Percentiles rank a stretch among this genome's conserved stretches.
phyloP scores from a whole-genome alignment of 2,888 invertebrate species.

The Melipona bicolor region DNA sequence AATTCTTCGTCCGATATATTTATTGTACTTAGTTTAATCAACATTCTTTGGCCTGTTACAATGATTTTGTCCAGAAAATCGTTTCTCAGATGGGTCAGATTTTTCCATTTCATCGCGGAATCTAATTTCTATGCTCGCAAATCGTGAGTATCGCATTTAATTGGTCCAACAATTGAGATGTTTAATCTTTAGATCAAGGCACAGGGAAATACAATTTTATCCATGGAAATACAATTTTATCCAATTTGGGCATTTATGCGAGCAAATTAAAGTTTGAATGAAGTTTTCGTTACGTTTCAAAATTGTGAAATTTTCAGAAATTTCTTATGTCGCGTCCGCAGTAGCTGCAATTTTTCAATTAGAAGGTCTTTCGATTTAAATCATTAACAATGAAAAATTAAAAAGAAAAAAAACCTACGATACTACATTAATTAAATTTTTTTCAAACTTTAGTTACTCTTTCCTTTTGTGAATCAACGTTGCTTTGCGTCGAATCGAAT shows the following conservation, averaged over 20 bases:
- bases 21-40: background rate
- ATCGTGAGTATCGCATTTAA: slow-evolving; percentile 38
- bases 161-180: slow-evolving; percentile 28
- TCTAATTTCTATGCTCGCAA: slow-evolving; percentile 13
- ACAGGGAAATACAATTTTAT: slow-evolving; percentile 24
- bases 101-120: background rate
- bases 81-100: background rate
- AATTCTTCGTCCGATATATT: background rate
- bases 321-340: no score
- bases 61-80: background rate
- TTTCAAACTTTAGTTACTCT: no score
- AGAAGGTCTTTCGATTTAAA: no score
- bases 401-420: no score
- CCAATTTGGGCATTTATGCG: background rate
- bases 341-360: no score
- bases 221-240: slow-evolving; percentile 35
- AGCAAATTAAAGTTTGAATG: slow-evolving; percentile 4
- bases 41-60: background rate
- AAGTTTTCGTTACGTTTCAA: no score
- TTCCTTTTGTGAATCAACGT: no score
- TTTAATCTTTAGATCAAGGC: slow-evolving; percentile 18
- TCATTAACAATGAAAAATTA: no score
- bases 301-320: no score
- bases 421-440: no score
- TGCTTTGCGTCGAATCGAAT: no score